Percentiles rank a stretch among this genome's conserved stretches.
phyloP scores from a whole-genome alignment of 2,888 invertebrate species.

The Diadegma fenestrale region DNA sequence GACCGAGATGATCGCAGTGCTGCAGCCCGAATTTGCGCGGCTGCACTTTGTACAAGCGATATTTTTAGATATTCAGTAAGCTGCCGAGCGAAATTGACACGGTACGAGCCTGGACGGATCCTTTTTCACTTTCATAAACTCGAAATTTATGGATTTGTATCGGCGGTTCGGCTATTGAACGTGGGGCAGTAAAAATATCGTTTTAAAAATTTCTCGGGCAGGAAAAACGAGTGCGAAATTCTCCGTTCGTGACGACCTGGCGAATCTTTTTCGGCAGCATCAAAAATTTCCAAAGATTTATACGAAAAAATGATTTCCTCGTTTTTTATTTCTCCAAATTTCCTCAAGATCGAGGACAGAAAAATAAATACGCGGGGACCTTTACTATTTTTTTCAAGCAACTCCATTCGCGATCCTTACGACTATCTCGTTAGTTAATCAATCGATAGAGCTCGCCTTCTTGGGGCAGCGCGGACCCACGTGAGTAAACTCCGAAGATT shows the following conservation, averaged over 20 bases:
- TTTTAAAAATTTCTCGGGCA: background rate
- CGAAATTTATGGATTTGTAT: background rate
- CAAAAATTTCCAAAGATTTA: too few relatives aligned
- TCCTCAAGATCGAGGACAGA: background rate
- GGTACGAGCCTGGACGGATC: background rate
- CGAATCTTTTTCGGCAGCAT: conserved; percentile 6
- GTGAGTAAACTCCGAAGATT: conserved; percentile 39
- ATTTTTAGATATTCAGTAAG: conserved; percentile 49
- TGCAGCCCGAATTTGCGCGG: conserved; percentile 39
- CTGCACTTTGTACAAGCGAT: conserved; percentile 50
- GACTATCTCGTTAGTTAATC: conserved; percentile 46
- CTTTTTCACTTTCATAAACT: conserved; percentile 19
- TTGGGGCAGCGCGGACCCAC: conserved; percentile 19
- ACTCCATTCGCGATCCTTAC: conserved; percentile 14
- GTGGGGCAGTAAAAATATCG: background rate
- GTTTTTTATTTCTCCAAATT: background rate
- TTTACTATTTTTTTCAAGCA: background rate
- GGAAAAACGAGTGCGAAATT: background rate
- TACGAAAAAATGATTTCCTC: too few relatives aligned
- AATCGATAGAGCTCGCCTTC: conserved; percentile 42
- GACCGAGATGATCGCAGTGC: conserved; percentile 32
- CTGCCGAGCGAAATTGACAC: conserved; percentile 9
- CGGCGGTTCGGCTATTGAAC: background rate
- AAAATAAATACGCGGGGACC: background rate
- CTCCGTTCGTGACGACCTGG: background rate